Evolutionary conservation across 2,797 vertebrate species (phyloP), one percentile per base, ranked within the genome.

Genomic region (Enteromius argenteus): DNA sequence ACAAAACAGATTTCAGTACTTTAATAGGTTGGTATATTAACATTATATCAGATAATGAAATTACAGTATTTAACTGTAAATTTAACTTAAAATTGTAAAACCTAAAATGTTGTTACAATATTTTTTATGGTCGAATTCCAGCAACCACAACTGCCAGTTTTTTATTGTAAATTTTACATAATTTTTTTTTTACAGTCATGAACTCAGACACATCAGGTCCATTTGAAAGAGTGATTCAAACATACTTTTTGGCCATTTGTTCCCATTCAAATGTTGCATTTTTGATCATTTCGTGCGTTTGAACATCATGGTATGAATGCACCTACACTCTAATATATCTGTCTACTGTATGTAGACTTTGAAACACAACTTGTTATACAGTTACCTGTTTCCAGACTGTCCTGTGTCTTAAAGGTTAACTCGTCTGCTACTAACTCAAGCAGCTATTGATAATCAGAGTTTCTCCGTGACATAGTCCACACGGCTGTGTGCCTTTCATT

Each of bases 401-500:
- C 32, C 64, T 37, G 14, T 21, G 32, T 37, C 8, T 67, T 10
- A 67, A 67, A 67, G 17, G 17, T 37, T 35, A 67, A 67, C 64
- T 67, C 35, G 0, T 23, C 5, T 23, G 11, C 37, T n/a, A 23
- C 68, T 23, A 49, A 15, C 42, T 37, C 27, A 32, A n/a, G 42
- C 62, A 44, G 68, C 64, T 30, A 64, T 67, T 73, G 49, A 80
- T 87, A 87, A 85, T 83, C 76, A 42, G 60, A 58, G 83, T 83
- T 76, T 90, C 81, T 87, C 67, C 76, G 32, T 42, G 74, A 90
- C 90, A 86, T 88, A 88, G 83, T 64, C 89, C 93, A 94, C 93
- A 93, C 90, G 89, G 91, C 90, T 94, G 93, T 93, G 93, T 94
- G 92, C 90, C 91, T 92, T 92, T 95, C 91, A 93, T 94, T 94